phyloP scores from a whole-genome alignment of 2,888 invertebrate species.

The Rhyacophila evoluta region DNA sequence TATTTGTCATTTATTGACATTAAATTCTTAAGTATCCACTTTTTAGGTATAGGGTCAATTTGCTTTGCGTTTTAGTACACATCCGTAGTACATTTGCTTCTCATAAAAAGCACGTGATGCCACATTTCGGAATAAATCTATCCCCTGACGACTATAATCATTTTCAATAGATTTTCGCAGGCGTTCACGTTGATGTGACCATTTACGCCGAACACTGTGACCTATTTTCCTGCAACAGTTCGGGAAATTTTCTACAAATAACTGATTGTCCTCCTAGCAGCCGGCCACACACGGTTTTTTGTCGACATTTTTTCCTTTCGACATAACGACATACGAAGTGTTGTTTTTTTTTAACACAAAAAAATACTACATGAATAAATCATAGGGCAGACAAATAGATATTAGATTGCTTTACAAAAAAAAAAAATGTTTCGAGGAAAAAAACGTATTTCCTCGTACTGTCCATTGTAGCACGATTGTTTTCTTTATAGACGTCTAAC shows the following conservation, averaged over 20 bases:
- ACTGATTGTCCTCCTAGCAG: conserved; percentile 3
- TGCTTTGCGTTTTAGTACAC: not conserved
- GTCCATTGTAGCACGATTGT: too few relatives aligned
- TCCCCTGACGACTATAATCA: conserved; percentile 12
- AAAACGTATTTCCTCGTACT: too few relatives aligned
- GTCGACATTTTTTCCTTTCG: not conserved
- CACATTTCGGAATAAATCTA: not conserved
- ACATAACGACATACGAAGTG: conserved; percentile 1
- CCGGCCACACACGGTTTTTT: not conserved
- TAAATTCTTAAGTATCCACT: not conserved
- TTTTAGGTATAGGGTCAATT: not conserved
- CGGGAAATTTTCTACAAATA: not conserved
- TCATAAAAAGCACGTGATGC: not conserved
- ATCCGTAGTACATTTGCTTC: not conserved
- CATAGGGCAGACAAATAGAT: not conserved
- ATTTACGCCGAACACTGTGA: conserved; percentile 5
- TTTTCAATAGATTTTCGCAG: conserved; percentile 18
- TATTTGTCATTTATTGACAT: too few relatives aligned
- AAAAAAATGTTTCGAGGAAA: too few relatives aligned
- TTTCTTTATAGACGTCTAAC: too few relatives aligned
- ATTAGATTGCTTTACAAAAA: too few relatives aligned
- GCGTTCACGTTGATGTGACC: conserved; percentile 11
- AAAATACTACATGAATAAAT: not conserved
- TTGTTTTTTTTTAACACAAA: not conserved
- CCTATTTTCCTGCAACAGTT: not conserved